Evolutionary conservation across 2,113 vertebrate genomes (phyloP), one percentile per base, ranked within the genome.

Genomic region (Lophotis ruficrista): DNA sequence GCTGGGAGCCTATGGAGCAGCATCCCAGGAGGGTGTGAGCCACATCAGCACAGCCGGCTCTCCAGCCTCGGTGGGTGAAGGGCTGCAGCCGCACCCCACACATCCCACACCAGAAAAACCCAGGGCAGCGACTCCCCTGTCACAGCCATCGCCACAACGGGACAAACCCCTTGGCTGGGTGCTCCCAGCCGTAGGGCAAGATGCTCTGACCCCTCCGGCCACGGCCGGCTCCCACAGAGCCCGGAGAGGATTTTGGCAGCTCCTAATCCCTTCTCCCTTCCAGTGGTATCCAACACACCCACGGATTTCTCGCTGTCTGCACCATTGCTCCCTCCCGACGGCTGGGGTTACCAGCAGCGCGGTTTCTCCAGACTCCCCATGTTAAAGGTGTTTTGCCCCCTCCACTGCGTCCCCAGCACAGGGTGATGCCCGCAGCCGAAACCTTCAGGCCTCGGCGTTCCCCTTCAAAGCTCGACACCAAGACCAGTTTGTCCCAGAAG

Each of bases 251-350:
- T 17, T 90, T 10, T 65, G 89, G 96, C 89, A 60, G 83, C 76
- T 86, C 27, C 53, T 22, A 64, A 83, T 86, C 68, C 79, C 91
- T 73, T 43, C 64, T 57, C 83, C 66, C n/a, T 83, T 66, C 11
- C 76, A 83, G 72, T 2, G 0, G 68, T 47, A 53, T 72, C 24
- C 22, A 15, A 51, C 2, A 17, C 11, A 57, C 58, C 54, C 85
- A 60, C 66, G 65, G 88, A 85, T 27, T 77, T 76, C 58, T 21
- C 58, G 7, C 64, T 30, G 8, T 45, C 25, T 30, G 54, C 7
- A 2, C 25, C 62, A 33, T 21, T n/a, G 30, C 77, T 62, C 14
- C 1, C 4, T 37, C 27, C 35, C 43, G 2, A 25, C 0, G 4
- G 17, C n/a, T 79, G 43, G 65, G 90, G 78, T 27, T 53, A 73